Base-by-base conservation (phyloP, 2,888 invertebrate genomes). In the Pollenia griseotomentosa region DNA sequence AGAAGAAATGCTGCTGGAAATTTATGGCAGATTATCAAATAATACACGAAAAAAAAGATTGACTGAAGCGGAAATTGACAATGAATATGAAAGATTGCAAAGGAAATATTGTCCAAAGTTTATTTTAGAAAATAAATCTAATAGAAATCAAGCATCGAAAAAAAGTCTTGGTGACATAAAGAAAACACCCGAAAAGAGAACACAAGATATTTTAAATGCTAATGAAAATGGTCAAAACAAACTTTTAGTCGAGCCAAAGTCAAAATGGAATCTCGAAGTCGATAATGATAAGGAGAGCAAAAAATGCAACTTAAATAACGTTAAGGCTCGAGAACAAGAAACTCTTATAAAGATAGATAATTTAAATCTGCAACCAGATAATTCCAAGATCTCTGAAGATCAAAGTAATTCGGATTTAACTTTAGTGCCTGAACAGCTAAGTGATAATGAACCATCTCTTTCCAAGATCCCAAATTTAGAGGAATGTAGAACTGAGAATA, bases 81-180 rank as follows among this genome's bases (percentile, higher is more conserved):
- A 10, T n/a, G 65, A 81, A 63, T 81, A 81, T 65, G 63, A 63
- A 9, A 63, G 42, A 57, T 19, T 81, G 1, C 81, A 81, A 19
- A 53, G 11, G 1, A 46, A 81, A 81, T 57, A 46, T 57, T 73
- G 57, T 44, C 44, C 53, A 12, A 23, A 63, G 2, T 63, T 55
- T 40, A 33, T 46, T 10, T 40, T 81, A 6, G 1, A 9, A 5
- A 51, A n/a, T 19, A 48, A 33, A n/a, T 7, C 44, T 1, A 42
- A 63, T 23, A 42, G 2, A n/a, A 33, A 19, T 1, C 12, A 19
- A 11, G 9, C 0, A 11, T 12, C 4, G 5, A 19, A 16, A 16
- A 16, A 40, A 42, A 48, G 0, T 40, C 19, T n/a, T 11, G 6
- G 11, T 1, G 16, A 46, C 46, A 19, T 11, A 10, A 59, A 46